These are phyloP conservation scores for Acropternis orthonyx DNA, from an alignment of 2,797 vertebrate species.

Conservation along the genomic window DNA sequence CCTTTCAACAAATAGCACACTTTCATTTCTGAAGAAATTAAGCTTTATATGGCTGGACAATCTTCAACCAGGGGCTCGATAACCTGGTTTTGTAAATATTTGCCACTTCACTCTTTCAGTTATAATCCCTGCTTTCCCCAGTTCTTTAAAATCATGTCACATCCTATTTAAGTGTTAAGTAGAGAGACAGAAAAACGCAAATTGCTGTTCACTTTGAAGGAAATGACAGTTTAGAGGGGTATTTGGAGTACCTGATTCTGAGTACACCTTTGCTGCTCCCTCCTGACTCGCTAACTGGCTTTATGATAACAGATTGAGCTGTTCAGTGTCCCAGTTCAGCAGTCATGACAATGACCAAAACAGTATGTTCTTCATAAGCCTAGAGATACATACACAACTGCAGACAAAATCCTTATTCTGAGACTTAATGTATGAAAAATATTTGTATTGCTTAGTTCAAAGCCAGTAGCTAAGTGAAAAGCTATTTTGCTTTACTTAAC, in stretches of 20 bases:
- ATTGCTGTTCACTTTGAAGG: neutral
- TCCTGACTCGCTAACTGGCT: neutral
- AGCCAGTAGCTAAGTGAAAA: neutral
- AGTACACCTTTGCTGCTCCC: neutral
- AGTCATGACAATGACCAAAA: neutral
- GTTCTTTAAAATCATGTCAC: constrained; percentile 12
- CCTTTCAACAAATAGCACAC: constrained; percentile 34
- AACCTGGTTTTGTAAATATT: constrained; percentile 5
- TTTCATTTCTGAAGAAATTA: neutral
- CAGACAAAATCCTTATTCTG: neutral
- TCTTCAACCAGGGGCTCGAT: constrained; percentile 9
- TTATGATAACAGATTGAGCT: neutral
- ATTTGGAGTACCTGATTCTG: neutral
- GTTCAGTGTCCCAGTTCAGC: neutral
- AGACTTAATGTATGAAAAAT: neutral
- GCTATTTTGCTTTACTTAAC: neutral
- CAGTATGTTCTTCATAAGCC: neutral
- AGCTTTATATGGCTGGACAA: neutral
- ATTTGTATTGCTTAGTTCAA: neutral
- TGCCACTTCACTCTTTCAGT: neutral
- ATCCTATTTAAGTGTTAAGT: constrained; percentile 1
- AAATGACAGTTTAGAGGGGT: neutral
- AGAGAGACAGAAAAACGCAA: constrained; percentile 18
- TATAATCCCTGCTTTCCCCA: neutral
- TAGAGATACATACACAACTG: neutral